Conservation (phyloP, 2,888 invertebrate species). For the Nycteola revayana region DNA sequence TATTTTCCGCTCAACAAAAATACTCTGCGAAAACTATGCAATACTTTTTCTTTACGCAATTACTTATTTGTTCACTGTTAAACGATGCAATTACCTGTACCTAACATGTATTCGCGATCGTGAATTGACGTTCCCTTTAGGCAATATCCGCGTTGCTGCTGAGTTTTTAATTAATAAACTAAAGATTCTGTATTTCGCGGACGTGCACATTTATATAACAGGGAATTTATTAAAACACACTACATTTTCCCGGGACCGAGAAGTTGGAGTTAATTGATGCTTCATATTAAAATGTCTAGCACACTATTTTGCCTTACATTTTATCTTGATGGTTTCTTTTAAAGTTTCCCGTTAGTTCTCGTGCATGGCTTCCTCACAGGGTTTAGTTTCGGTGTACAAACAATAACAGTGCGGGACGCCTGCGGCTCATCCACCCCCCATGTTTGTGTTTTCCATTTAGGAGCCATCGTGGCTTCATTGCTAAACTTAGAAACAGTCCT, state of each 20-base stretch:
- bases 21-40: no score
- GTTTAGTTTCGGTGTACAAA: conserved; percentile 71
- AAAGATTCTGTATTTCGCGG: conserved; percentile 2
- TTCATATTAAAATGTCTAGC: conserved; percentile 24
- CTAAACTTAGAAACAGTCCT: conserved; percentile 35
- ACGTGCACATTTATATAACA: background rate
- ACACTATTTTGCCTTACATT: conserved; percentile 18
- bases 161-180: conserved; percentile 1
- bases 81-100: no score
- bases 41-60: no score
- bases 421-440: conserved; percentile 43
- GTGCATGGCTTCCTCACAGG: conserved; percentile 38
- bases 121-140: background rate
- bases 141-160: background rate
- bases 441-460: conserved; percentile 76
- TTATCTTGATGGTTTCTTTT: conserved; percentile 48
- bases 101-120: background rate
- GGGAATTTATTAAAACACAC: background rate
- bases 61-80: no score
- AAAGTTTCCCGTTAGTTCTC: conserved; percentile 43
- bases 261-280: conserved; percentile 15
- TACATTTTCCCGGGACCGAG: background rate
- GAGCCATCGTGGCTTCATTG: conserved; percentile 57
- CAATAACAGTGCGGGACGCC: conserved; percentile 69
- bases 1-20: no score